These are phyloP conservation scores for Agrypnia vestita DNA, from an alignment of 1,140 invertebrate species.

Conservation along the genomic window DNA sequence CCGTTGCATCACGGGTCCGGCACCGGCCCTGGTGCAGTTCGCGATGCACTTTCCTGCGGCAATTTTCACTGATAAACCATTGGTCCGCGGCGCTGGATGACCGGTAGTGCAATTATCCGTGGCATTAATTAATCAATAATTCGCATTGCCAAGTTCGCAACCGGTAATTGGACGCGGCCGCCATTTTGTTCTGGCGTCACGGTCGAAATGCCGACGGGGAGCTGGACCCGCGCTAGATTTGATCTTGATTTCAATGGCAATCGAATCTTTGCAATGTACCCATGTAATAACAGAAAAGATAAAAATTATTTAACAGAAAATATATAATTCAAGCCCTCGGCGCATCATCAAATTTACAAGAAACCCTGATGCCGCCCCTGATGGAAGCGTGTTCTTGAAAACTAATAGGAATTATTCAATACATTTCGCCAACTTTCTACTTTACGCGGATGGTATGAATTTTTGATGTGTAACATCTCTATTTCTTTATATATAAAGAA, in stretches of 20 bases:
- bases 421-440: too few species aligned
- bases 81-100: not conserved
- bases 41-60: not conserved
- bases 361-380: too few species aligned
- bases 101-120: not conserved
- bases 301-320: too few species aligned
- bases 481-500: too few species aligned
- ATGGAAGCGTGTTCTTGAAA: too few species aligned
- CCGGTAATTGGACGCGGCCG: not conserved
- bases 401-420: too few species aligned
- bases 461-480: too few species aligned
- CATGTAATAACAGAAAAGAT: too few species aligned
- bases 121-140: slow-evolving; percentile 10
- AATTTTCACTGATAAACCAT: not conserved
- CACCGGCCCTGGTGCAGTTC: not conserved
- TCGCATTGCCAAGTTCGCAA: slow-evolving; percentile 8
- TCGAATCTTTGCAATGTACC: too few species aligned
- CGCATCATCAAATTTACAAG: too few species aligned
- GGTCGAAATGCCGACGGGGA: not conserved
- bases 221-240: not conserved
- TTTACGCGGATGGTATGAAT: too few species aligned
- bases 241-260: slow-evolving; percentile 14
- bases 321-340: too few species aligned
- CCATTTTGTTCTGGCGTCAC: not conserved
- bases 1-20: not conserved